A percentile compares a stretch with the other conserved stretches of the same genome.
Conservation (phyloP, 2,113 vertebrate species). For the Halcyon malimbica region DNA sequence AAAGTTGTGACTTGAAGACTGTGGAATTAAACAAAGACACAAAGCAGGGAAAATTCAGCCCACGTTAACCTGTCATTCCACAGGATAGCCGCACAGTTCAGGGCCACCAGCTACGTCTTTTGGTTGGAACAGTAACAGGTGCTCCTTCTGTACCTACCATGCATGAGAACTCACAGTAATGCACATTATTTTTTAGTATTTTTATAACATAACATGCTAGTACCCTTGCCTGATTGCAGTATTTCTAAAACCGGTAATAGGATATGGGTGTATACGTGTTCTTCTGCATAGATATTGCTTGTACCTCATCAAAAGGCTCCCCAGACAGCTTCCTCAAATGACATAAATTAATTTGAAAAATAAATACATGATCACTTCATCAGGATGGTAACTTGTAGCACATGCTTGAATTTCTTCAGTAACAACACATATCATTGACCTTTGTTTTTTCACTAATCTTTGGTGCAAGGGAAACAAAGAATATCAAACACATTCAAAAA, state of each 20-base stretch:
- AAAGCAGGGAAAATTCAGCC: slow-evolving; percentile 47
- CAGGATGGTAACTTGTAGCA: neutral
- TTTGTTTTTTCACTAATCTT: neutral
- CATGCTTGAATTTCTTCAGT: neutral
- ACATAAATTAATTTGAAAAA: neutral
- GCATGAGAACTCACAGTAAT: neutral
- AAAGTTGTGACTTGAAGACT: neutral
- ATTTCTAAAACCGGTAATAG: neutral
- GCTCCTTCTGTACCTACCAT: neutral
- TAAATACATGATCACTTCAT: neutral
- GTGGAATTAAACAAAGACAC: slow-evolving; percentile 53
- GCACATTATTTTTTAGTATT: neutral
- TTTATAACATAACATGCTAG: neutral
- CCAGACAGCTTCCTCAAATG: neutral
- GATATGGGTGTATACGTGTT: neutral
- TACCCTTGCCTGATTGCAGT: neutral
- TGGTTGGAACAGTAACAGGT: neutral
- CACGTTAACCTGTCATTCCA: slow-evolving; percentile 58
- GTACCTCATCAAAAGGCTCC: neutral
- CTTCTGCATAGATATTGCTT: neutral
- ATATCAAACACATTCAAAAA: neutral
- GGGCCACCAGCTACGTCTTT: slow-evolving; percentile 17
- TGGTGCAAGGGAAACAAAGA: neutral
- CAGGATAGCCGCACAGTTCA: neutral
- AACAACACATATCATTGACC: neutral